phyloP scores from a whole-genome alignment of 2,113 vertebrate species.

The Nibea coibor region DNA sequence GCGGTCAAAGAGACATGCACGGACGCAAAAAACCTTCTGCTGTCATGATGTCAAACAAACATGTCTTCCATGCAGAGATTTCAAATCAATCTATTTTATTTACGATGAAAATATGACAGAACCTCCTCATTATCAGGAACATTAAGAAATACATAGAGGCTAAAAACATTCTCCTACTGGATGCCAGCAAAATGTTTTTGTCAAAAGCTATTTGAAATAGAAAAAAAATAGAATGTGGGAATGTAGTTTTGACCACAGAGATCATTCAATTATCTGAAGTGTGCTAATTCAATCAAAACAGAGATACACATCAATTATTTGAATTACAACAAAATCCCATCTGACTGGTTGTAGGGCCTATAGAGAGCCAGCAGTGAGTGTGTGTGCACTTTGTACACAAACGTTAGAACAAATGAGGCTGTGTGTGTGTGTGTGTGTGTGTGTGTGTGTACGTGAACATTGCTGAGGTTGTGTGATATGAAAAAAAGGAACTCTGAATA shows the following conservation, averaged over 20 bases:
- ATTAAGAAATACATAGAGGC: not conserved
- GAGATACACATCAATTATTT: conserved; percentile 55
- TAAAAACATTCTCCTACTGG: not conserved
- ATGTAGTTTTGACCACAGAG: conserved; percentile 18
- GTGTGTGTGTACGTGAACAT: conserved; percentile 23
- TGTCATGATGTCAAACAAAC: not conserved
- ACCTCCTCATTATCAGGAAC: not conserved
- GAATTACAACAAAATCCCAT: conserved; percentile 48
- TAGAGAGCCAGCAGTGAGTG: conserved; percentile 10
- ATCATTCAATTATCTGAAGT: conserved; percentile 45
- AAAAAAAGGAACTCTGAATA: conserved; percentile 82
- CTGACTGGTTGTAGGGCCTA: conserved; percentile 22
- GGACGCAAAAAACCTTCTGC: not conserved
- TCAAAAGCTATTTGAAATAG: conserved; percentile 18
- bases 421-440: conserved; percentile 36
- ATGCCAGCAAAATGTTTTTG: not conserved
- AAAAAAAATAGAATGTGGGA: conserved; percentile 3
- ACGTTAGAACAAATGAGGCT: conserved; percentile 59
- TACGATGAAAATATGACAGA: conserved; percentile 23
- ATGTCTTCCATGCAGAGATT: not conserved
- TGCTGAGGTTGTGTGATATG: conserved; percentile 77
- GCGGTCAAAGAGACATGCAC: not conserved
- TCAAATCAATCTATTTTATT: conserved; percentile 1
- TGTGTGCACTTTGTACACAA: conserved; percentile 25
- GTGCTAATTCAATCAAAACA: conserved; percentile 55